Conservation (phyloP, 2,797 vertebrate species). For the Rhodeus uyekii region DNA sequence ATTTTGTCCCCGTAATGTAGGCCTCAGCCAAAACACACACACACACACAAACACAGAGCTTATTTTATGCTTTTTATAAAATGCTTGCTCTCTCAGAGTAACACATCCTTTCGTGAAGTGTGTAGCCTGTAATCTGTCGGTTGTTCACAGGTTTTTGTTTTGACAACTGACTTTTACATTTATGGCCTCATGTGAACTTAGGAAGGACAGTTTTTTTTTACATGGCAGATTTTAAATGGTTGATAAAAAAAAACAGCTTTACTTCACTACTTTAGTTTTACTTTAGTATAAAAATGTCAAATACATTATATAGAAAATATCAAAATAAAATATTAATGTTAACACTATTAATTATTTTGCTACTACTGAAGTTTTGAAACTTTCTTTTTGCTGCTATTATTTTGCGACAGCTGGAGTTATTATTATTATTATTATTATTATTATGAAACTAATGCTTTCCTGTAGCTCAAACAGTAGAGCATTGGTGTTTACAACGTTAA, state of each 20-base stretch:
- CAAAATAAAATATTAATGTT: too few species aligned
- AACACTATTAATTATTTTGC: too few species aligned
- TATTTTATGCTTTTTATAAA: not conserved
- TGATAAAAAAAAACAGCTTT: not conserved
- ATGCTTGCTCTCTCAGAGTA: constrained; percentile 9
- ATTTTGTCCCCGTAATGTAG: too few species aligned
- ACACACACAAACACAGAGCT: not conserved
- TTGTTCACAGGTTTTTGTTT: constrained; percentile 44
- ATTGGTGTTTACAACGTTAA: too few species aligned
- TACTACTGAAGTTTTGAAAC: too few species aligned
- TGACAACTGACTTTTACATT: constrained; percentile 14
- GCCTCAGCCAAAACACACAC: not conserved
- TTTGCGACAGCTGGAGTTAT: too few species aligned
- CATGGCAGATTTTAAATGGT: not conserved
- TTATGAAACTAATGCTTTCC: too few species aligned
- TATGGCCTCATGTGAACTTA: constrained; percentile 28
- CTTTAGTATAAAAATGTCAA: not conserved
- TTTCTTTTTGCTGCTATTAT: too few species aligned
- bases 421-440: too few species aligned
- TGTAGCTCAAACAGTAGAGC: too few species aligned
- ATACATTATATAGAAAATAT: not conserved
- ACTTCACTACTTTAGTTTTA: not conserved
- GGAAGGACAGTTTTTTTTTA: not conserved
- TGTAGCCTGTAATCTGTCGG: constrained; percentile 23
- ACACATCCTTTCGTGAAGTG: constrained; percentile 4